phyloP scores from a whole-genome alignment of 2,888 invertebrate genomes.

The Temnothorax ravouxi region DNA sequence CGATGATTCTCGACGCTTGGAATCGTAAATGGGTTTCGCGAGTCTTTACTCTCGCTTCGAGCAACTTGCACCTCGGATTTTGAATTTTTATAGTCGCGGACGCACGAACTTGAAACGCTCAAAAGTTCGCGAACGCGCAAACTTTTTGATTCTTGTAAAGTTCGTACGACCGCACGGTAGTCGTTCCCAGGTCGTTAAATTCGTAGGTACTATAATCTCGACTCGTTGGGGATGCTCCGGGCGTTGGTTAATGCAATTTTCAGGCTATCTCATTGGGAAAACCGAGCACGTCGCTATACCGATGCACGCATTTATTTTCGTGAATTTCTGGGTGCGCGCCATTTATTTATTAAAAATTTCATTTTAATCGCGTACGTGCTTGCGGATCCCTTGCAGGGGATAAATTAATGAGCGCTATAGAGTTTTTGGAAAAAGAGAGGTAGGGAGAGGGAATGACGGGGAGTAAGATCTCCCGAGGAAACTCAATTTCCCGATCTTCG shows the following conservation, averaged over 20 bases:
- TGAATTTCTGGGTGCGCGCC: conserved; percentile 43
- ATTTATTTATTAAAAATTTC: conserved; percentile 58
- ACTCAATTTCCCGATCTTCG: conserved; percentile 51
- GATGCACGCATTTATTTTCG: conserved; percentile 50
- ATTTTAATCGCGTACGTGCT: conserved; percentile 54
- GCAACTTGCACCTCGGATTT: not conserved
- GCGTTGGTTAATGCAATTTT: conserved; percentile 48
- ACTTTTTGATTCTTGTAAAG: conserved; percentile 42
- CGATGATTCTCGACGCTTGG: not conserved
- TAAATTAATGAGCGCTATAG: conserved; percentile 49
- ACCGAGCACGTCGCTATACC: conserved; percentile 39
- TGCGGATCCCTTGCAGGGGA: conserved; percentile 41
- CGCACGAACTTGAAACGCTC: not conserved
- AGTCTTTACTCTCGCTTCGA: not conserved
- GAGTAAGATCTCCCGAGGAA: conserved; percentile 39
- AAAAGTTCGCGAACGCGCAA: conserved; percentile 16
- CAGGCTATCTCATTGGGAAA: conserved; percentile 46
- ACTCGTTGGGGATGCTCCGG: conserved; percentile 40
- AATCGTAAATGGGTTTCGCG: not conserved
- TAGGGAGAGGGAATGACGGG: not conserved
- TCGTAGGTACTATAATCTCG: conserved; percentile 44
- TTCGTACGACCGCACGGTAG: not conserved
- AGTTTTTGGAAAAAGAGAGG: not conserved
- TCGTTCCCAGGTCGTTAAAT: conserved; percentile 44
- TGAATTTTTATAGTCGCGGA: conserved; percentile 11